Evolutionary conservation across 2,113 vertebrate species (phyloP).

Genomic region (Onychostoma macrolepis): DNA sequence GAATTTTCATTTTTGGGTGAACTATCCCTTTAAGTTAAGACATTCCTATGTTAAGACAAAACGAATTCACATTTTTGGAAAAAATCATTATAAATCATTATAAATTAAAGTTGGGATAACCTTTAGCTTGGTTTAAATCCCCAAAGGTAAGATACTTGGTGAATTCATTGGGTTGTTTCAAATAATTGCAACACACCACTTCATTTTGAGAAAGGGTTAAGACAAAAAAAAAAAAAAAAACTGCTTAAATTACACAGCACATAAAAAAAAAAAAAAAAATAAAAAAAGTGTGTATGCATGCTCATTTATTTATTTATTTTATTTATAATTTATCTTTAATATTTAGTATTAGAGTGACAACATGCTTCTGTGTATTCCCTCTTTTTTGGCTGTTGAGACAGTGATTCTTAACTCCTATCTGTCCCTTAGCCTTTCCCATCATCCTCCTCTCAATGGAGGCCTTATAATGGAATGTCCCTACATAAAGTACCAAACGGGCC

Average conservation of each 20-base stretch:
- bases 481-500: conserved; percentile 62
- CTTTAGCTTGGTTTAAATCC: not conserved
- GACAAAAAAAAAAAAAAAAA: too few relatives aligned
- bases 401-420: conserved; percentile 1
- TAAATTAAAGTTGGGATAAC: not conserved
- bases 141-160: not conserved
- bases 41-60: too few relatives aligned
- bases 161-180: not conserved
- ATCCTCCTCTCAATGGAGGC: conserved; percentile 13
- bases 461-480: conserved; percentile 61
- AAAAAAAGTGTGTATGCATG: not conserved
- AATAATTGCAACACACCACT: not conserved
- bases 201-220: too few relatives aligned
- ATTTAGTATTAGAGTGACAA: too few relatives aligned
- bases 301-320: not conserved
- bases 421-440: conserved; percentile 10
- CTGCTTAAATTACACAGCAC: too few relatives aligned
- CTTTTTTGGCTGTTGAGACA: not conserved
- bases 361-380: not conserved
- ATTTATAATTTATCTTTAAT: too few relatives aligned
- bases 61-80: too few relatives aligned
- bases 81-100: not conserved
- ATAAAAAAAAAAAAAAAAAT: not conserved
- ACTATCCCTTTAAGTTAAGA: too few relatives aligned
- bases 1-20: too few relatives aligned